A percentile compares a stretch with the other conserved stretches of the same genome.
Conservation (phyloP, 2,888 invertebrate genomes). For the Caenorhabditis sp. region DNA sequence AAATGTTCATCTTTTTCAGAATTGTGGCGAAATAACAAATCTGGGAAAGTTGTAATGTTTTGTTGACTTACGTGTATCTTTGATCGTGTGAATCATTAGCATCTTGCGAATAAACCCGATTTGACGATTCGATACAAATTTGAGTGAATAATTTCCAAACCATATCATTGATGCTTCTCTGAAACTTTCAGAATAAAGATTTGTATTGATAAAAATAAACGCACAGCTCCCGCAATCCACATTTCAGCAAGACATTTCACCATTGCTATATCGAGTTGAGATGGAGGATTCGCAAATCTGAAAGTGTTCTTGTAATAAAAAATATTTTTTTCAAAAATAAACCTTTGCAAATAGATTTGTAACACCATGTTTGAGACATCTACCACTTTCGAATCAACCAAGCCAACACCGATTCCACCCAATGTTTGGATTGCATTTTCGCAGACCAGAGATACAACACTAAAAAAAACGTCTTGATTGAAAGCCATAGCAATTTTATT, state of each 20-base stretch:
- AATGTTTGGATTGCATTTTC: conserved; percentile 96
- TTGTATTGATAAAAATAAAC: conserved; percentile 8
- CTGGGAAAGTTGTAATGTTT: not conserved
- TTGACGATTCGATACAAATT: conserved; percentile 85
- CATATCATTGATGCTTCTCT: conserved; percentile 82
- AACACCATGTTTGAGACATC: conserved; percentile 64
- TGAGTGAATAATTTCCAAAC: conserved; percentile 98
- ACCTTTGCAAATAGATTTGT: conserved; percentile 54
- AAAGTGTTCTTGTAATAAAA: conserved; percentile 73
- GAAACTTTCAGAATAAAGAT: conserved; percentile 42
- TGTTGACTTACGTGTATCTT: conserved; percentile 54
- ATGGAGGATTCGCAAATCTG: conserved; percentile 95
- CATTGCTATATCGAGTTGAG: conserved; percentile 89
- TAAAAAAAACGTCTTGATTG: too few relatives aligned
- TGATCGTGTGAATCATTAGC: conserved; percentile 52
- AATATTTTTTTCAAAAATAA: not conserved
- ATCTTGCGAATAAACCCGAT: conserved; percentile 63
- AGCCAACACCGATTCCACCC: conserved; percentile 86
- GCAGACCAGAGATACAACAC: conserved; percentile 89
- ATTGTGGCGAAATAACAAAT: not conserved
- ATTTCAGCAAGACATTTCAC: conserved; percentile 97
- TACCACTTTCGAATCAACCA: conserved; percentile 47
- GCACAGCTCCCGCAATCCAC: conserved; percentile 81
- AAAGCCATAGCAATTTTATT: not conserved
- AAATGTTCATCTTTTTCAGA: not conserved